Evolutionary conservation across 2,888 invertebrate species (phyloP).

Genomic region (Blera fallax): DNA sequence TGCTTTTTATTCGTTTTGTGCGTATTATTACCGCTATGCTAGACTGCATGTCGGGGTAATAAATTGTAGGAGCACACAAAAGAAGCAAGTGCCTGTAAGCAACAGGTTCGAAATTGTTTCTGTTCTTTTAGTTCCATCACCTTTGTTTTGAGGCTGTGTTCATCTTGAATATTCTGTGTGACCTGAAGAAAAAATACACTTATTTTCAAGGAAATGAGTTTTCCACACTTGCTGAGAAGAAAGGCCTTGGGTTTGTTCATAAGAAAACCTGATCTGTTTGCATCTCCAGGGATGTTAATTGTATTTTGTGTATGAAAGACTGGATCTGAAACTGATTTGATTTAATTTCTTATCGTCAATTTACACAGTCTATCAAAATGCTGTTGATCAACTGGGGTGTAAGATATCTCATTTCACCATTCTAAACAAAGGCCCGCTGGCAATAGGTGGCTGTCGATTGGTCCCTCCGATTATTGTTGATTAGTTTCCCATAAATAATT

Average conservation of each 20-base stretch:
- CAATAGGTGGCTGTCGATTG: neutral
- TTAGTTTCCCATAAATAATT: slow-evolving; percentile 14
- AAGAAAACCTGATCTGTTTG: neutral
- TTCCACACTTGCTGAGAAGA: neutral
- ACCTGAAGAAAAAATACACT: neutral
- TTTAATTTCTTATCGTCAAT: neutral
- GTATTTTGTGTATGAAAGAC: neutral
- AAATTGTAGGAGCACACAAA: slow-evolving; percentile 4
- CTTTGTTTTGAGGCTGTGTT: neutral
- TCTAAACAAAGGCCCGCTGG: neutral
- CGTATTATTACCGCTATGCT: slow-evolving; percentile 23
- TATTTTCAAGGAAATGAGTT: neutral
- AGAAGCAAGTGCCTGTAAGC: neutral
- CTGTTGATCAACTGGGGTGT: neutral
- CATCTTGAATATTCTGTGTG: neutral
- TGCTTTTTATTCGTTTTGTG: slow-evolving; percentile 6
- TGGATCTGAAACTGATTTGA: neutral
- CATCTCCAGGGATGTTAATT: neutral
- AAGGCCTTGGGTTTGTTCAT: neutral
- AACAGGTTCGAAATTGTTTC: slow-evolving; percentile 1
- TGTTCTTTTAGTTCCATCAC: neutral
- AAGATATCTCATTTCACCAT: neutral
- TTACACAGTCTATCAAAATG: neutral
- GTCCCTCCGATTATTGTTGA: neutral
- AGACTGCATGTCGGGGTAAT: slow-evolving; percentile 22